A percentile compares a stretch with the other conserved stretches of the same genome.
These are phyloP conservation scores for Tetheella fluctuosa DNA, from an alignment of 2,888 invertebrate genomes.

Conservation along the genomic window DNA sequence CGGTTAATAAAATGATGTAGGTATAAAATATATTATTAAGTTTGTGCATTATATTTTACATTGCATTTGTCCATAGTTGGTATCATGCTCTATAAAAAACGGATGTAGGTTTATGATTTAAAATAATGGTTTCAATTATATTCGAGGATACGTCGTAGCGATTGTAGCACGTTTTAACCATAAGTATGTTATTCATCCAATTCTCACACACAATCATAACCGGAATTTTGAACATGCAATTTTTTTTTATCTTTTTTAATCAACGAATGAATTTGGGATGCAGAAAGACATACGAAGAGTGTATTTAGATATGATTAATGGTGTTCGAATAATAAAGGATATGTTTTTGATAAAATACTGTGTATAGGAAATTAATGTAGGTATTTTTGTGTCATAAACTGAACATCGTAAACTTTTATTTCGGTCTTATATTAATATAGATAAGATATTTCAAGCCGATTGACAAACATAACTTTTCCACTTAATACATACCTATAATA, in stretches of 20 bases:
- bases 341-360: background rate
- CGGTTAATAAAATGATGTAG: background rate
- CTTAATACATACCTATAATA: background rate
- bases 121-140: too few relatives aligned
- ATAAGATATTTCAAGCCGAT: background rate
- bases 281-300: background rate
- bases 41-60: background rate
- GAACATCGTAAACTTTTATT: background rate
- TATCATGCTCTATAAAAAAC: background rate
- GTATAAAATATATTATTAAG: background rate
- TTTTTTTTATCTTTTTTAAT: background rate
- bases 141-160: too few relatives aligned
- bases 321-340: background rate
- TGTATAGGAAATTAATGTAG: background rate
- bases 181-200: background rate
- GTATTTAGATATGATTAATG: background rate
- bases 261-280: constrained; percentile 2
- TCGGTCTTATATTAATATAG: background rate
- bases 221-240: background rate
- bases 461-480: background rate
- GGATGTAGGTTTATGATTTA: too few relatives aligned
- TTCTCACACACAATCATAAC: background rate
- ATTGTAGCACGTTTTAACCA: background rate
- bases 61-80: background rate
- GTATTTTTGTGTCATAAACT: background rate